Base-by-base conservation (phyloP, 2,888 invertebrate genomes). In the Mesochorus sp. region DNA sequence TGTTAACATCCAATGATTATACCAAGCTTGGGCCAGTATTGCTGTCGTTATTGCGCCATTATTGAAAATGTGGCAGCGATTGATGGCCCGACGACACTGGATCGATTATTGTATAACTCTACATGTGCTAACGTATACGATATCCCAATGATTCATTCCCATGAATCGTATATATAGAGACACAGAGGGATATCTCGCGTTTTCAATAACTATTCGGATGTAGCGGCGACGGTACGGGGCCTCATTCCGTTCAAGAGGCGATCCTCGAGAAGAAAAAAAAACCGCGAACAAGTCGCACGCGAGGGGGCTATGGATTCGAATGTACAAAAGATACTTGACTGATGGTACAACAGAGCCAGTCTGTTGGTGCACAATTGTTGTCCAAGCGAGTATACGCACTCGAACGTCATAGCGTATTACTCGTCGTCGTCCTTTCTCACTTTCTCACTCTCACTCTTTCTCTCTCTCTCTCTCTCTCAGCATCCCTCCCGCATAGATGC, bases 351-450 rank as follows among this genome's bases (percentile, higher is more conserved):
- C 76, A 44, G n/a, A n/a, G 67, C 53, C 72, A 28, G 72, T 49
- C 67, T 34, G 67, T 68, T 68, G 62, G 55, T 26, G 39, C 19
- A 55, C 72, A 64, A 73, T 77, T 77, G 77, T 73, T 57, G 49
- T 68, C 72, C 55, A 49, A 34, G n/a, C 39, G 62, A 64, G 34
- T 62, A n/a, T n/a, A n/a, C n/a, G n/a, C 61, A 71, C 66, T 73
- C 51, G 49, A 62, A 64, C 68, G 49, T 72, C 44, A 61, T 17
- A 49, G 49, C 17, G 21, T 21, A 21, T 1, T 37, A 26, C 57
- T 14, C 49, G 51, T 31, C 8, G 21, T 31, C 14, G 37, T 28
- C 28, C 39, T 64, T 24, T 47, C 57, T 12, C 34, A 42, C 68
- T 55, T 5, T 17, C 28, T 47, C 51, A n/a, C 14, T 49, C 34